A percentile compares a stretch with the other conserved stretches of the same genome.
Evolutionary conservation across 2,113 vertebrate species (phyloP).

Genomic region (Odobenus rosmarus): DNA sequence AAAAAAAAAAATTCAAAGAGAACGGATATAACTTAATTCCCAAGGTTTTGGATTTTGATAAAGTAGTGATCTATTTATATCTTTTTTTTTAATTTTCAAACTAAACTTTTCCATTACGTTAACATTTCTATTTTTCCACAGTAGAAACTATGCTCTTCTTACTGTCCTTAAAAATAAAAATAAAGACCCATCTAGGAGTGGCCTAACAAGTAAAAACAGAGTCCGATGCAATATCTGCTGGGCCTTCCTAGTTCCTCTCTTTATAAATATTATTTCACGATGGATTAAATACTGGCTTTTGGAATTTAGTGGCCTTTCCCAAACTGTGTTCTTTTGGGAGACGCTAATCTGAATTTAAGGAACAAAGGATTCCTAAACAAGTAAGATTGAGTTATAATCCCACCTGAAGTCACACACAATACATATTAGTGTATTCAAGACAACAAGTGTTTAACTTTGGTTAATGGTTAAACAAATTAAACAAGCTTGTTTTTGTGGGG

Average conservation of each 20-base stretch:
- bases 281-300: not conserved
- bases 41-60: not conserved
- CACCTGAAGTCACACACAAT: not conserved
- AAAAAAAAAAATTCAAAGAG: not conserved
- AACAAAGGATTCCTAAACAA: not conserved
- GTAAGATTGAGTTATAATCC: not conserved
- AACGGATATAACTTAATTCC: not conserved
- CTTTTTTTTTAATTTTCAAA: not conserved
- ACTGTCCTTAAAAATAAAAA: not conserved
- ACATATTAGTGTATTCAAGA: not conserved
- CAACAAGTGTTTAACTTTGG: not conserved
- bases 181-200: not conserved
- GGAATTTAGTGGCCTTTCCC: not conserved
- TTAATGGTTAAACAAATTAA: constrained; percentile 3
- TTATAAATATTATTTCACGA: not conserved
- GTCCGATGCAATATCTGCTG: not conserved
- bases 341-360: not conserved
- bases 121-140: not conserved
- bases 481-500: not conserved
- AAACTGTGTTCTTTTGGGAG: not conserved
- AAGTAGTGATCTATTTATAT: not conserved
- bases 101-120: not conserved
- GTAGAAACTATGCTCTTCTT: not conserved
- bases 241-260: not conserved
- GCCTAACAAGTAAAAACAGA: not conserved